Evolutionary conservation across 2,113 vertebrate species (phyloP), one percentile per base, ranked within the genome.

Genomic region (Ranitomeya imitator): DNA sequence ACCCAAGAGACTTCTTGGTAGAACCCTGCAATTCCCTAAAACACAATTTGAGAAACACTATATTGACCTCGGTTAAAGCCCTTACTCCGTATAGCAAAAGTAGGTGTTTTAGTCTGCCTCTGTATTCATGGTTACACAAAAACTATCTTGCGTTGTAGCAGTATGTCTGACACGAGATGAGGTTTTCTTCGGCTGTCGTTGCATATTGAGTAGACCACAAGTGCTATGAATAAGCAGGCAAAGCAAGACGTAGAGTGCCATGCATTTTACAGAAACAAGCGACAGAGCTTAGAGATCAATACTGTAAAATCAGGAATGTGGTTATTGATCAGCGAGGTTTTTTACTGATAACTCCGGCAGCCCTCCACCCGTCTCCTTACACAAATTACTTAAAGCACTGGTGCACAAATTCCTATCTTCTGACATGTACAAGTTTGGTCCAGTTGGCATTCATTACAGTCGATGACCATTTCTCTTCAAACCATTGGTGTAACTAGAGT

Each of bases 391-490:
- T n/a, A 67, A 67, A 19, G 65, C 12, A 4, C 65, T 65, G 23
- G 65, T 67, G n/a, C 21, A 67, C 65, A 67, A 23, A 67, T 71
- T 71, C 67, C 23, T 71, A 71, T 26, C 67, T 71, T 71, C n/a
- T 71, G n/a, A 71, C 67, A 69, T 13, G 10, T 31, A 31, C 11
- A 23, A 69, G 21, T 26, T 26, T 69, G 65, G 23, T 26, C 19
- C 61, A 65, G 19, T n/a, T 65, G 61, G 19, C 19, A 21, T 5
- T 65, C 9, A 65, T 65, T 63, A 63, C 8, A 21, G 16, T n/a
- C 21, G n/a, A 65, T n/a, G 63, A 65, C 63, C 21, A 57, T 45
- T 45, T 45, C 1, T 5, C 37, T 45, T 5, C 37, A 45, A 45
- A 3, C 37, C 37, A 45, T 1, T 45, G 37, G 37, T 5, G 5